phyloP scores from a whole-genome alignment of 2,113 vertebrate species.

The Macheiramphus alcinus region DNA sequence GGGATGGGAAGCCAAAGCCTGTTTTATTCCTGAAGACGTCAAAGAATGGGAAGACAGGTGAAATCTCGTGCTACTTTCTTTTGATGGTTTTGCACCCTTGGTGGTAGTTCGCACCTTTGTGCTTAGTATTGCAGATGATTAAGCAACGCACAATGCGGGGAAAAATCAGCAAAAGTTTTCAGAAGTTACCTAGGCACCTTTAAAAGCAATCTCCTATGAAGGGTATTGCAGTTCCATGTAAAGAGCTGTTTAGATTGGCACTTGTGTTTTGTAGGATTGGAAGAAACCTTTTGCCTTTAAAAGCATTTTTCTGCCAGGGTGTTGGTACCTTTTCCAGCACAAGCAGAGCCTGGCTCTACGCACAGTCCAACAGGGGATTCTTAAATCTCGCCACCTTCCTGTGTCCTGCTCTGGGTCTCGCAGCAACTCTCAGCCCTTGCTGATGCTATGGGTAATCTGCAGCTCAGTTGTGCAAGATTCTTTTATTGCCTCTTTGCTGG shows the following conservation, averaged over 20 bases:
- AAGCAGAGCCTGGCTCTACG: not conserved
- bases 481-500: not conserved
- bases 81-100: not conserved
- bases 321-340: not conserved
- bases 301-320: not conserved
- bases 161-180: not conserved
- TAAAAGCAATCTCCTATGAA: not conserved
- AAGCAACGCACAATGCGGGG: not conserved
- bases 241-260: not conserved
- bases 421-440: accelerated
- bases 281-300: not conserved
- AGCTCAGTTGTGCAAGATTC: not conserved
- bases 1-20: not conserved
- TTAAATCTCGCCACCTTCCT: too few species aligned
- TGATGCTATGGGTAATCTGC: not conserved
- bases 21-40: not conserved
- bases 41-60: not conserved
- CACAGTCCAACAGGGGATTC: not conserved
- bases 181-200: not conserved
- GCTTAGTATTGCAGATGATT: not conserved
- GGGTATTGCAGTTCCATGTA: too few species aligned
- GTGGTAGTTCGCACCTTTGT: not conserved
- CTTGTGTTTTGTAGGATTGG: not conserved
- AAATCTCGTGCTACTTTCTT: not conserved
- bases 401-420: not conserved